Base-by-base conservation (phyloP, 2,113 vertebrate genomes). In the Phrynosoma blainvillii region DNA sequence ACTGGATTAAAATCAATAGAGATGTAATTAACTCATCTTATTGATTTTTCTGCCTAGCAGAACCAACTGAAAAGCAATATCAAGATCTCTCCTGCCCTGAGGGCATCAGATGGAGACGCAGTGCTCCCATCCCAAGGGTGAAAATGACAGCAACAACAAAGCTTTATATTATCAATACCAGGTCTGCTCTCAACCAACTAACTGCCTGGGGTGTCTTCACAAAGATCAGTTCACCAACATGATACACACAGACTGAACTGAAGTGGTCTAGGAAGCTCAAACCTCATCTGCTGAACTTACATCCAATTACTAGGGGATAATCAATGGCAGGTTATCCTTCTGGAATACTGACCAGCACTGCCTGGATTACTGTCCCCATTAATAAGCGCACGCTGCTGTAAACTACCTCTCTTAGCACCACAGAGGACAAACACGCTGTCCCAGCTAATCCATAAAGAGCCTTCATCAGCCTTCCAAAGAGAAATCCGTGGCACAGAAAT, bases 21-120 rank as follows among this genome's bases (percentile, higher is more conserved):
- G 68, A 81, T 94, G 93, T 91, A 87, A 95, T 94, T 95, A 96
- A 90, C 87, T 94, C 91, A 89, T 91, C 90, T 91, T 95, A 97
- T 96, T 96, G 97, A 97, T 96, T 96, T 96, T 96, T 94, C 92
- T 94, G 94, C 87, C 92, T 92, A 89, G 86, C 92, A 95, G 85
- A 96, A 92, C 92, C 93, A 96, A 96, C 94, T 93, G 94, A 95
- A 95, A 94, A 93, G 92, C 92, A 94, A 90, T 96, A 97, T 97
- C 91, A 95, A 91, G 86, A 95, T 91, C 95, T 93, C 96, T 96
- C 95, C 94, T 96, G 93, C 95, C 97, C 96, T 96, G 89, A 91
- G 96, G 96, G 95, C 95, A 94, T 94, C 92, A 95, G 89, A 94
- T 92, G 93, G 92, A 96, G 89, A 95, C 95, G 89, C 95, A 93